Evolutionary conservation across 2,888 invertebrate species (phyloP).

Genomic region (Hyposoter didymator): DNA sequence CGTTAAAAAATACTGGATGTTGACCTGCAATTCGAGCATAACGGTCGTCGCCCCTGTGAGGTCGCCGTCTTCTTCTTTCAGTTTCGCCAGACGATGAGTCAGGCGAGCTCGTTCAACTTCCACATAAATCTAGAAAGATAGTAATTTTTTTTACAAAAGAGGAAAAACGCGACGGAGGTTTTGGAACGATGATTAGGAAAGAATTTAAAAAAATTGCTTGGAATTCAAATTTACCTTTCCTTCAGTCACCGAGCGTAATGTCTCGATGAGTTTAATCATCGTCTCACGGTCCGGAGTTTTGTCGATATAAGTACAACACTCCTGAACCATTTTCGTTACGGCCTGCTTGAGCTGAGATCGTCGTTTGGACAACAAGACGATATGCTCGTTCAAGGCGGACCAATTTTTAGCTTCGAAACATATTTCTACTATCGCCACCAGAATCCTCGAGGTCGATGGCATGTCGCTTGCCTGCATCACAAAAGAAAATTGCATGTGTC

Average conservation of each 20-base stretch:
- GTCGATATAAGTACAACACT: slow-evolving; percentile 96
- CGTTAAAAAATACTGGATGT: not conserved
- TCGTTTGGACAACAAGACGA: slow-evolving; percentile 95
- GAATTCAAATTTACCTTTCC: slow-evolving; percentile 89
- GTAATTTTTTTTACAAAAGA: not conserved
- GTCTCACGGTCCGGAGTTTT: slow-evolving; percentile 95
- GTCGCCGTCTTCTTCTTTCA: slow-evolving; percentile 93
- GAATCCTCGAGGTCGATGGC: slow-evolving; percentile 95
- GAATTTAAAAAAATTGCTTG: not conserved
- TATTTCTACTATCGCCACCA: slow-evolving; percentile 96
- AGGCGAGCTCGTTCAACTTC: slow-evolving; percentile 99
- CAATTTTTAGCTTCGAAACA: slow-evolving; percentile 96
- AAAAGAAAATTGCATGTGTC: not conserved
- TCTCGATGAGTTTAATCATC: slow-evolving; percentile 97
- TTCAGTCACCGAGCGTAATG: slow-evolving; percentile 96
- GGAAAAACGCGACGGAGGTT: not conserved
- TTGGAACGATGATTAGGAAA: not conserved
- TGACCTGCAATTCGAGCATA: slow-evolving; percentile 96
- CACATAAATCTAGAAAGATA: slow-evolving; percentile 93
- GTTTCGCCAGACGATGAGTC: slow-evolving; percentile 94
- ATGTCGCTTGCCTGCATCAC: slow-evolving; percentile 94
- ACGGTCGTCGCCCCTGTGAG: slow-evolving; percentile 96
- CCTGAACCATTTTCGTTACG: slow-evolving; percentile 98
- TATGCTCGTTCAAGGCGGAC: slow-evolving; percentile 97
- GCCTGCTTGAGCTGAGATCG: slow-evolving; percentile 98